These are phyloP conservation scores for Paragorgia papillata DNA, from an alignment of 92 coral and sea anemone species.

Conservation along the genomic window DNA sequence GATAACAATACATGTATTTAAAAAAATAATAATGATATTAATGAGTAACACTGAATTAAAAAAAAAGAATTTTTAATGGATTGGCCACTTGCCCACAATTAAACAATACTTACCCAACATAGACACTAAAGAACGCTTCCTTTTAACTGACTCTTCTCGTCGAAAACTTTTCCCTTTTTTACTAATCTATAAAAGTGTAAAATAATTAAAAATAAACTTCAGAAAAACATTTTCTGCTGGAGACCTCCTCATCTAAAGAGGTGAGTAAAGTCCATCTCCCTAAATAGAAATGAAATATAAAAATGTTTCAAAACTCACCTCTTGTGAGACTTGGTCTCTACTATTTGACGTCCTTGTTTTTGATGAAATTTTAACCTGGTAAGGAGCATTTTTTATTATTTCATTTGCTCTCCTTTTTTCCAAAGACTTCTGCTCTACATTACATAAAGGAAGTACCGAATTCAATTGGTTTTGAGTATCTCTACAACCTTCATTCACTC, in stretches of 20 bases:
- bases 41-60: no score
- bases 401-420: background rate
- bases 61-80: no score
- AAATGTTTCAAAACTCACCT: no score
- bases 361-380: background rate
- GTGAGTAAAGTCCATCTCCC: no score
- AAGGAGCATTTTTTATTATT: background rate
- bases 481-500: background rate
- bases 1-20: background rate
- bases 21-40: no score
- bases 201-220: background rate
- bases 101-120: constrained; percentile 34
- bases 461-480: background rate
- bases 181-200: background rate
- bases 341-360: background rate
- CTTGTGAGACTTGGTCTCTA: no score
- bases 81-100: no score
- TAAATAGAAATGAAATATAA: no score
- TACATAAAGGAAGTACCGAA: no score
- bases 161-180: constrained; percentile 4
- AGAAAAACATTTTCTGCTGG: no score
- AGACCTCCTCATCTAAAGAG: no score
- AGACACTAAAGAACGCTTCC: constrained; percentile 29
- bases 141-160: constrained; percentile 23
- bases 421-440: background rate